Base-by-base conservation (phyloP, 2,797 vertebrate species). In the Nasua narica region DNA sequence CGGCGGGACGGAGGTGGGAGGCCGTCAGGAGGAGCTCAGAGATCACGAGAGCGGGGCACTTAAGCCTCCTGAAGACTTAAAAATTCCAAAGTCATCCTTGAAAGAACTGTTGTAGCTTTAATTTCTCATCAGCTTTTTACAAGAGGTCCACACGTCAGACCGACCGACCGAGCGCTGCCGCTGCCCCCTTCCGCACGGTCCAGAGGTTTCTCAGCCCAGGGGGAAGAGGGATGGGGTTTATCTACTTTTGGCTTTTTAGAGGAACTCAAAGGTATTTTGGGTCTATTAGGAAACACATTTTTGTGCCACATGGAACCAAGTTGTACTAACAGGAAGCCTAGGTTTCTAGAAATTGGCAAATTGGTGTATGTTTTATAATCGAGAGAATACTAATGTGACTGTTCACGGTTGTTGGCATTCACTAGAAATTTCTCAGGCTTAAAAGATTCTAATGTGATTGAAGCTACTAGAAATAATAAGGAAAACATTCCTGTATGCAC, bases 291-390 rank as follows among this genome's bases (percentile, higher is more conserved):
- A 50, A 32, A n/a, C 29, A 32, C 29, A 32, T n/a, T 21, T 77
- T 7, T 32, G 43, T 48, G 72, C 46, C 74, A n/a, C 74, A 19
- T 13, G 19, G 48, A 52, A 13, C 25, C 16, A 50, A 12, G 7
- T 3, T 21, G 32, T 13, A 50, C 74, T 2, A 14, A 1, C 3
- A 16, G 72, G 72, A 74, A 74, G 15, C 40, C 72, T 4, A 1
- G 15, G 43, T 74, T 40, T 46, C 72, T 32, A 76, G 43, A 19
- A 76, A 76, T 48, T 2, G 40, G 70, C 40, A 72, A 43, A 43
- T 1, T 14, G 3, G 40, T 8, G 4, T 1, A 72, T 0, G 25
- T 9, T 29, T 27, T 29, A 29, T 15, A n/a, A n/a, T n/a, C 29
- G 3, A 32, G 46, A 50, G 46, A n/a, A 12, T 21, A 21, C 18